These are phyloP conservation scores for Drosophila parvula DNA, from an alignment of 1,140 invertebrate species.

Conservation along the genomic window DNA sequence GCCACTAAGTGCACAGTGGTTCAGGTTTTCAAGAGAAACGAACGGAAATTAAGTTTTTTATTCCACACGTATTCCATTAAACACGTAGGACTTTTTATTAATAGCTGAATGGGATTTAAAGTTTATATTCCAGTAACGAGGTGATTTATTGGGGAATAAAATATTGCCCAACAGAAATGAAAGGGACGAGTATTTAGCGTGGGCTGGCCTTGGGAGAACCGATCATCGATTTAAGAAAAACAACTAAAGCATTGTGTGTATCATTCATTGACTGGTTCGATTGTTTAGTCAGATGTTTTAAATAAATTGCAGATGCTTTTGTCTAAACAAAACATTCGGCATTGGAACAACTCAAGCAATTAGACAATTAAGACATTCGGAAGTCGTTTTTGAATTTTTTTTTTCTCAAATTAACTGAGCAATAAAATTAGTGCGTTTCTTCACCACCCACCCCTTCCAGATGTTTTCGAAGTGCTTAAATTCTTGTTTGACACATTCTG, in stretches of 20 bases:
- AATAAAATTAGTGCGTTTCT: conserved; percentile 20
- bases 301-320: conserved; percentile 55
- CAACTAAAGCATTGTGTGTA: conserved; percentile 26
- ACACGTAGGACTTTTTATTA: not conserved
- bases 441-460: not conserved
- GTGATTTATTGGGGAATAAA: not conserved
- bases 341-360: conserved; percentile 28
- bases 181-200: not conserved
- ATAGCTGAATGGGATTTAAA: too few relatives aligned
- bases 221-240: conserved; percentile 7
- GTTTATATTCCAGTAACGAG: not conserved
- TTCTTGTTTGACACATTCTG: conserved; percentile 49
- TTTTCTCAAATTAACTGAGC: conserved; percentile 18
- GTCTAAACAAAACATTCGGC: conserved; percentile 55
- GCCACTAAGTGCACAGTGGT: conserved; percentile 59
- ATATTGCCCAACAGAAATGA: not conserved
- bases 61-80: too few relatives aligned
- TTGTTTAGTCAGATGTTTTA: conserved; percentile 55
- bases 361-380: conserved; percentile 46
- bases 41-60: not conserved
- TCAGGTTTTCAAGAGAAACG: not conserved
- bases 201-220: not conserved
- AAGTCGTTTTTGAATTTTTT: conserved; percentile 18
- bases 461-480: conserved; percentile 45
- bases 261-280: conserved; percentile 38